Percentiles rank a stretch among this genome's conserved stretches.
These are phyloP conservation scores for Stenchaetothrips biformis DNA, from an alignment of 2,888 invertebrate species.

Conservation along the genomic window DNA sequence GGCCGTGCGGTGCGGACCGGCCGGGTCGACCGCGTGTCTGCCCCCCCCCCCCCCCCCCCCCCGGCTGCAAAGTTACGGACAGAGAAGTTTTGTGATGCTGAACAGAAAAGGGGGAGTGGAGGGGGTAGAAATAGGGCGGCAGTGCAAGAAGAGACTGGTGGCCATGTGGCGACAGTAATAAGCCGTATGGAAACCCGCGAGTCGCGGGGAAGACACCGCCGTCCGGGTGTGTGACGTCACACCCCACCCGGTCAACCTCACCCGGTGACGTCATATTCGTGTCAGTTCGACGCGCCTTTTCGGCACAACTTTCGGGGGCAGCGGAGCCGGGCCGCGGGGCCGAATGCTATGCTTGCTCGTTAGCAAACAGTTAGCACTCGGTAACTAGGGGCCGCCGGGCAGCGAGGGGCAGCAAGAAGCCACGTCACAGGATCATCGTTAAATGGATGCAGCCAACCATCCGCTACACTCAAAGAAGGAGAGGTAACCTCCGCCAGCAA, in stretches of 20 bases:
- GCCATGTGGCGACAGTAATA: too few relatives aligned
- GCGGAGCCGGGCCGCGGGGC: background rate
- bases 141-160: too few relatives aligned
- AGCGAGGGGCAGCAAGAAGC: background rate
- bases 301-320: too few relatives aligned
- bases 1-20: background rate
- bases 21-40: background rate
- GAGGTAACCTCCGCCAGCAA: too few relatives aligned
- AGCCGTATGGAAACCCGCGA: too few relatives aligned
- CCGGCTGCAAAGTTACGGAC: constrained; percentile 5
- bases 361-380: background rate
- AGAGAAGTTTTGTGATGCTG: background rate
- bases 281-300: too few relatives aligned
- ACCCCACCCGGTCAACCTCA: too few relatives aligned
- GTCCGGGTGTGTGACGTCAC: too few relatives aligned
- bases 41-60: background rate
- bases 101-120: background rate
- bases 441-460: background rate
- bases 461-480: too few relatives aligned
- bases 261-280: too few relatives aligned
- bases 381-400: background rate
- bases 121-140: background rate
- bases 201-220: too few relatives aligned
- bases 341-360: background rate
- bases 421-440: background rate